phyloP scores from a whole-genome alignment of 1,140 invertebrate species.

The Drosophila nebulosa region DNA sequence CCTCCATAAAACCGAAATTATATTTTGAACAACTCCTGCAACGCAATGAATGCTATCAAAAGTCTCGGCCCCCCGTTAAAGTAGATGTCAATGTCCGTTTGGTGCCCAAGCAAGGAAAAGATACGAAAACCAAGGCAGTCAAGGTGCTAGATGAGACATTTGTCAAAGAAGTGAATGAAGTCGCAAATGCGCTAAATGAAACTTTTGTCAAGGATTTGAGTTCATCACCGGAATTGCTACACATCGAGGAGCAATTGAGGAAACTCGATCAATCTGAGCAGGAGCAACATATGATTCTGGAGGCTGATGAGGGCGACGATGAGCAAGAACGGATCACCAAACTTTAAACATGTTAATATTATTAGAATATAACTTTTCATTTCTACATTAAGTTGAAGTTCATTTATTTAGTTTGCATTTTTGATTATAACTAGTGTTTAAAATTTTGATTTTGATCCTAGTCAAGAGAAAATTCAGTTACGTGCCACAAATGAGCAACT shows the following conservation, averaged over 20 bases:
- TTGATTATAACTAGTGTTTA: background rate
- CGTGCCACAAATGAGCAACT: conserved; percentile 83
- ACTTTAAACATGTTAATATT: conserved; percentile 55
- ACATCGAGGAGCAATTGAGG: conserved; percentile 50
- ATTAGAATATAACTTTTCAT: background rate
- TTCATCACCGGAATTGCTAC: conserved; percentile 38
- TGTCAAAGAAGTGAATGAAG: conserved; percentile 55
- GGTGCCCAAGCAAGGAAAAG: conserved; percentile 82
- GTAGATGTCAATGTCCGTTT: conserved; percentile 90
- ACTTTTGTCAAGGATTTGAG: conserved; percentile 64
- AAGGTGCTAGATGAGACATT: conserved; percentile 50
- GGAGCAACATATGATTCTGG: background rate
- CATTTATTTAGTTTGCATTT: background rate
- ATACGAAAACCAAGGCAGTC: conserved; percentile 42
- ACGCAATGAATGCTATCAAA: conserved; percentile 58
- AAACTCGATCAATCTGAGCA: conserved; percentile 40
- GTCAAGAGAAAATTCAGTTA: conserved; percentile 82
- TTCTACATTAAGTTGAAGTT: background rate
- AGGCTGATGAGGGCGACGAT: conserved; percentile 4
- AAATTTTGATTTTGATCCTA: conserved; percentile 14
- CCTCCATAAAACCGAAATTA: conserved; percentile 58
- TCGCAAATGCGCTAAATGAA: conserved; percentile 56
- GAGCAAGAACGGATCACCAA: conserved; percentile 60
- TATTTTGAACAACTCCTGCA: conserved; percentile 66
- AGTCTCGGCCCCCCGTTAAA: conserved; percentile 83